Conservation (phyloP, 2,888 invertebrate genomes). For the Ectemnius cavifrons region DNA sequence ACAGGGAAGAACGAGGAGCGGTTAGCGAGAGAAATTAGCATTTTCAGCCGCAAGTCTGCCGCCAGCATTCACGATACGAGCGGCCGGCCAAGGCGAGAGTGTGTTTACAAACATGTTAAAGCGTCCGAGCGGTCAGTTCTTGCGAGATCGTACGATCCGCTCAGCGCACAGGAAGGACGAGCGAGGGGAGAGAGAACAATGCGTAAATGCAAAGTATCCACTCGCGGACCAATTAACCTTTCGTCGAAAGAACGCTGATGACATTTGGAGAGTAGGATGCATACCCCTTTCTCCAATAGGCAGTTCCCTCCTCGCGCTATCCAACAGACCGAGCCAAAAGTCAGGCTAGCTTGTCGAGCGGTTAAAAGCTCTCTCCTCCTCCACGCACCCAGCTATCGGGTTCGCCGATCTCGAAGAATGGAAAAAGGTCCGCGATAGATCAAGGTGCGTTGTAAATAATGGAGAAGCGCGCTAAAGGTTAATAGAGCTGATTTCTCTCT, state of each 20-base stretch:
- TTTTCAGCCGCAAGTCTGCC: not conserved
- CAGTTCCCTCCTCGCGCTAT: not conserved
- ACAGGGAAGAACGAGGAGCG: not conserved
- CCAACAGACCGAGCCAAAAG: not conserved
- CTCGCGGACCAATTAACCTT: constrained; percentile 36
- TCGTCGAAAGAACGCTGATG: constrained; percentile 4
- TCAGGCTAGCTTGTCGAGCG: not conserved
- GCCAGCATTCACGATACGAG: not conserved
- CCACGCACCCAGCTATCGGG: not conserved
- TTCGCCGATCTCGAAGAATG: not conserved
- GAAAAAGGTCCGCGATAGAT: not conserved
- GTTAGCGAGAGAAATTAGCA: not conserved
- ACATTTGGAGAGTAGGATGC: not conserved
- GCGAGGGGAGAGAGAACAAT: constrained; percentile 7
- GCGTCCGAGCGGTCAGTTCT: too few relatives aligned
- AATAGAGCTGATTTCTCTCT: constrained; percentile 39
- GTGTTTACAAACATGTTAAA: too few relatives aligned
- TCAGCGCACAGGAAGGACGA: too few relatives aligned
- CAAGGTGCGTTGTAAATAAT: constrained; percentile 25
- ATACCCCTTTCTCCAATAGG: not conserved
- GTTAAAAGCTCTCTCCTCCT: not conserved
- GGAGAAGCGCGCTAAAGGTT: constrained; percentile 36
- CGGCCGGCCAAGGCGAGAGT: not conserved
- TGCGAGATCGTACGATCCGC: too few relatives aligned
- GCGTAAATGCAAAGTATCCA: constrained; percentile 20